phyloP scores from a whole-genome alignment of 2,113 vertebrate genomes.

The Harpagus bidentatus region DNA sequence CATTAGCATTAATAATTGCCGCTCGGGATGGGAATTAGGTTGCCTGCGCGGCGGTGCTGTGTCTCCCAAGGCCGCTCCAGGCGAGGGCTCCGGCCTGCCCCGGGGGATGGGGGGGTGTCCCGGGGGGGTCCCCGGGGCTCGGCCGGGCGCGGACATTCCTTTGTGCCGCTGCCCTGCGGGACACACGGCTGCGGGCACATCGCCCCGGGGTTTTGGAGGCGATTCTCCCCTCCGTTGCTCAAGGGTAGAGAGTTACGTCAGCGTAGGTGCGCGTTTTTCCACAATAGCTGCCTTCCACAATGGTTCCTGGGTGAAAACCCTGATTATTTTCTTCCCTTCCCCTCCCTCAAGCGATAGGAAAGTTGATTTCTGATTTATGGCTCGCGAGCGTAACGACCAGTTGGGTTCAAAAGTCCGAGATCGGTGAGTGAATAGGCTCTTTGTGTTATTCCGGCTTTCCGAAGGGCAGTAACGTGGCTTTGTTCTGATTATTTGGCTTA shows the following conservation, averaged over 20 bases:
- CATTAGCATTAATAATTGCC: no score
- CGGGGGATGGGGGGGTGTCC: no score
- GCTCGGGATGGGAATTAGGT: not conserved
- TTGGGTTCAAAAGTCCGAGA: not conserved
- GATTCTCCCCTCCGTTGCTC: not conserved
- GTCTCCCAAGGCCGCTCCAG: not conserved
- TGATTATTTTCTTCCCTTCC: not conserved
- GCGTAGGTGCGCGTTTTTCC: not conserved
- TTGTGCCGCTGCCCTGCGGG: slow-evolving; percentile 10
- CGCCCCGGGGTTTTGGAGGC: not conserved
- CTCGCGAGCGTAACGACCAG: not conserved
- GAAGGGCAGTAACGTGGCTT: not conserved
- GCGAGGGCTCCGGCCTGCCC: not conserved
- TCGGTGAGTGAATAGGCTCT: not conserved
- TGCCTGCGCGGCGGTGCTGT: not conserved
- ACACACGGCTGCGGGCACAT: not conserved
- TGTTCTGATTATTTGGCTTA: not conserved
- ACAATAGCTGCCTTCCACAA: not conserved
- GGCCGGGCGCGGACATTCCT: not conserved
- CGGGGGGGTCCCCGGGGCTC: not conserved
- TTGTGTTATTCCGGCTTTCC: not conserved
- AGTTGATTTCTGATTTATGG: not conserved
- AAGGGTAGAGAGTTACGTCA: not conserved
- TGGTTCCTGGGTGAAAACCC: not conserved
- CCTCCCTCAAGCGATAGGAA: not conserved